A percentile compares a stretch with the other conserved stretches of the same genome.
Evolutionary conservation across 2,113 vertebrate species (phyloP).

Genomic region (Colaptes auratus): DNA sequence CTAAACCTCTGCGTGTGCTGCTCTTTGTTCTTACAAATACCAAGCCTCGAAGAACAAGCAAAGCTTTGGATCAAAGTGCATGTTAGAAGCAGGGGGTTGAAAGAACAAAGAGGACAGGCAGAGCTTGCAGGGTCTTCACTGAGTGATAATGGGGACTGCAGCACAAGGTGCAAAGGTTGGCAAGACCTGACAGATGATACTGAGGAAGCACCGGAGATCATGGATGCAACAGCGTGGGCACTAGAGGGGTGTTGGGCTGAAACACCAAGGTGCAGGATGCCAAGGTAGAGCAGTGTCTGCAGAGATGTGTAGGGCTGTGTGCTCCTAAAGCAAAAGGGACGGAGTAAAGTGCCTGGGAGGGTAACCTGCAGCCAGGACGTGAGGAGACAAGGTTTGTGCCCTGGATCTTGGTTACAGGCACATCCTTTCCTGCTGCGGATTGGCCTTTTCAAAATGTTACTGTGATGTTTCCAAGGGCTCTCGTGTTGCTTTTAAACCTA

Average conservation of each 20-base stretch:
- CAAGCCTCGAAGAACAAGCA: constrained; percentile 33
- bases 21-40: constrained; percentile 55
- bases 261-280: background rate
- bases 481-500: background rate
- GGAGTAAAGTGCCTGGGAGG: background rate
- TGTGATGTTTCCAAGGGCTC: background rate
- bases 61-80: background rate
- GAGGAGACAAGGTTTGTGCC: background rate
- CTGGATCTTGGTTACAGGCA: background rate
- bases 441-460: no score
- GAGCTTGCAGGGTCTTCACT: background rate
- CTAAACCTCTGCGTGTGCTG: background rate
- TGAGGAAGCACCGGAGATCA: background rate
- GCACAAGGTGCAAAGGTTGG: background rate
- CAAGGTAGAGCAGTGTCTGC: background rate
- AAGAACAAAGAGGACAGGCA: background rate
- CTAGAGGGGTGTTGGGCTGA: background rate
- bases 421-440: background rate
- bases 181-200: background rate
- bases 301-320: background rate
- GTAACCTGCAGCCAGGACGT: background rate
- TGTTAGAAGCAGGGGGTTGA: background rate
- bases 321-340: background rate
- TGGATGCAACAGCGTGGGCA: background rate
- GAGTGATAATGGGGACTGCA: background rate